Conservation (phyloP, 2,888 invertebrate species). For the Laspeyria flexula region DNA sequence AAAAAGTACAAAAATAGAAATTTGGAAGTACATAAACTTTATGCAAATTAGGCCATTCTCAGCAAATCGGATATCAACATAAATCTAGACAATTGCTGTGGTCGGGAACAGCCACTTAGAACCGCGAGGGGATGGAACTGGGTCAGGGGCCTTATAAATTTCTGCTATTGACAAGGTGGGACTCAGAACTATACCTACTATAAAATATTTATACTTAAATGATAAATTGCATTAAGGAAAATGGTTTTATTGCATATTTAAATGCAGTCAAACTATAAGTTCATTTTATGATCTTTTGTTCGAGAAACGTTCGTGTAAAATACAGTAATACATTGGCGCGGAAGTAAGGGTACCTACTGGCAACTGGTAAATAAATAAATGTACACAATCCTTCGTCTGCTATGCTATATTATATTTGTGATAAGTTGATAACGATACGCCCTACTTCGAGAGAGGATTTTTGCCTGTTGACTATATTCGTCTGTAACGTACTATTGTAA, state of each 20-base stretch:
- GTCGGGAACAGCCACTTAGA: conserved; percentile 26
- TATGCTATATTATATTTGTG: conserved; percentile 3
- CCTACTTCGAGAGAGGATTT: too few species aligned
- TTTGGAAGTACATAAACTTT: background rate
- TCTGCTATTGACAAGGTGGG: conserved; percentile 38
- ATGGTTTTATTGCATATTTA: conserved; percentile 24
- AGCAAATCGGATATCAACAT: conserved; percentile 23
- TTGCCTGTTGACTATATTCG: too few species aligned
- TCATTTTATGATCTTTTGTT: conserved; percentile 38
- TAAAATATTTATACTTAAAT: background rate
- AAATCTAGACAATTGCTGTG: conserved; percentile 38
- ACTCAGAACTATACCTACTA: conserved; percentile 6
- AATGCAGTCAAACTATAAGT: conserved; percentile 29
- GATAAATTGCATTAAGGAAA: conserved; percentile 27
- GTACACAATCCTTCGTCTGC: conserved; percentile 19
- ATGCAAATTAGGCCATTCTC: conserved; percentile 22
- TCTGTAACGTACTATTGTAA: too few species aligned
- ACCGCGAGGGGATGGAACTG: conserved; percentile 36
- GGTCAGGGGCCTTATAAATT: conserved; percentile 43
- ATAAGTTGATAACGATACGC: conserved; percentile 3
- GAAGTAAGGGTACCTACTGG: too few species aligned
- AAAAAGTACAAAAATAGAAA: too few species aligned
- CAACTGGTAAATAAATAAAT: conserved; percentile 25
- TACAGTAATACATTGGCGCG: conserved; percentile 31
- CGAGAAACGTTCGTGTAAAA: conserved; percentile 26